A percentile compares a stretch with the other conserved stretches of the same genome.
Conservation (phyloP, 2,113 vertebrate species). For the Quiscalus mexicanus region DNA sequence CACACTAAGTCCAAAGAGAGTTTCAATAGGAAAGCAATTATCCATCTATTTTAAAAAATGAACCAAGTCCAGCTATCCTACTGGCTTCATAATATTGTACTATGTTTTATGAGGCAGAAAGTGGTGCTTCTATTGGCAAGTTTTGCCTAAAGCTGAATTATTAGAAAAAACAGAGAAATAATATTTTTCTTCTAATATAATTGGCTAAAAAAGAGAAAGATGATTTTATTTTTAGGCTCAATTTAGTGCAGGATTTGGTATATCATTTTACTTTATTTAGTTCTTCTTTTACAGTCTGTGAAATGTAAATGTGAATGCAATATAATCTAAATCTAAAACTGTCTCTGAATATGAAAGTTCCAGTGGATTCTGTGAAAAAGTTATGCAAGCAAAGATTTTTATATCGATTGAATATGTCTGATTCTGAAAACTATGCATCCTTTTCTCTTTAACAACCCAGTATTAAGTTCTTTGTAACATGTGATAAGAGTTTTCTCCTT, state of each 20-base stretch:
- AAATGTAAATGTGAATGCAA: neutral
- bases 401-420: neutral
- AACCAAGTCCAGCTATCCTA: neutral
- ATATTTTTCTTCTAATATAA: neutral
- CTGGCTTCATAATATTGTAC: neutral
- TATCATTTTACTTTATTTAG: neutral
- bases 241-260: neutral
- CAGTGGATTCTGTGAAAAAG: neutral
- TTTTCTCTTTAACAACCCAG: neutral
- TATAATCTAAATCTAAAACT: neutral
- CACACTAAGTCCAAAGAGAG: neutral
- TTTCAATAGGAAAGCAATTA: neutral
- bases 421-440: neutral
- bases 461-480: neutral
- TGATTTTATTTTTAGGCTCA: neutral
- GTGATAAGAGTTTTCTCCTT: neutral
- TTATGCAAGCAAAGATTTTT: neutral
- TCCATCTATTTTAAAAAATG: neutral
- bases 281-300: neutral
- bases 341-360: neutral
- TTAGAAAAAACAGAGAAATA: neutral
- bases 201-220: neutral
- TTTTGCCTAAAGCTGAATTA: neutral
- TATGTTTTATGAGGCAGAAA: neutral
- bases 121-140: neutral